A percentile compares a stretch with the other conserved stretches of the same genome.
These are phyloP conservation scores for Plemyria rubiginata DNA, from an alignment of 2,888 invertebrate species.

Conservation along the genomic window DNA sequence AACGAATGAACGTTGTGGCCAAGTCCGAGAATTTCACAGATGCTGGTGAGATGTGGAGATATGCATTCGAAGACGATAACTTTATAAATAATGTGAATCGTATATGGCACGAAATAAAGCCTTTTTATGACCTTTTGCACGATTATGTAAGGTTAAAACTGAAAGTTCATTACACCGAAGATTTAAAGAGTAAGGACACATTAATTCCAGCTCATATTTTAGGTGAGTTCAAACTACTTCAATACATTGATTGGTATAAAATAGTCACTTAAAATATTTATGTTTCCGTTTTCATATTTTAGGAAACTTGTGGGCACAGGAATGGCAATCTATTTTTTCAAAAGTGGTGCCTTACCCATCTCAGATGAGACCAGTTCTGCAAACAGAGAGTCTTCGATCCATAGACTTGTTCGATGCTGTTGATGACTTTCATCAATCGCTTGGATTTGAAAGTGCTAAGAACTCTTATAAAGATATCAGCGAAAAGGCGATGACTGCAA, in stretches of 20 bases:
- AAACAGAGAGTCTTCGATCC: constrained; percentile 66
- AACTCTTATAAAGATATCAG: constrained; percentile 86
- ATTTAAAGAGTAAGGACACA: constrained; percentile 71
- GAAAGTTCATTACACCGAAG: constrained; percentile 75
- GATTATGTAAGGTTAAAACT: constrained; percentile 86
- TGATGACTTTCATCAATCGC: constrained; percentile 85
- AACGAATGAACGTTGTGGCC: constrained; percentile 86
- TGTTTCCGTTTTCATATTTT: constrained; percentile 40
- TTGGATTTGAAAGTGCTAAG: constrained; percentile 86
- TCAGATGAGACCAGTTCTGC: constrained; percentile 81
- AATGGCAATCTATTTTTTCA: constrained; percentile 82
- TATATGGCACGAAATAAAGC: constrained; percentile 86
- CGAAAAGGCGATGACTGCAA: constrained; percentile 84
- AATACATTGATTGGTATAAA: too few relatives aligned
- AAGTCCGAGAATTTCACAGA: constrained; percentile 78
- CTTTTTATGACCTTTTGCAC: constrained; percentile 87
- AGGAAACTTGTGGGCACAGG: constrained; percentile 89
- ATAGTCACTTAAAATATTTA: not conserved
- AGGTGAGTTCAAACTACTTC: constrained; percentile 68
- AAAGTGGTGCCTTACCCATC: constrained; percentile 80
- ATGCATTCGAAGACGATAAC: constrained; percentile 72
- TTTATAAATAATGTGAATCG: constrained; percentile 72
- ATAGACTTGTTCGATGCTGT: constrained; percentile 84
- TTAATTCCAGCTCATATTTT: constrained; percentile 89
- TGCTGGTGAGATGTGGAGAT: constrained; percentile 79